Percentiles rank a stretch among this genome's conserved stretches.
These are phyloP conservation scores for Aleiodes leptofemur DNA, from an alignment of 2,888 invertebrate genomes.

Conservation along the genomic window DNA sequence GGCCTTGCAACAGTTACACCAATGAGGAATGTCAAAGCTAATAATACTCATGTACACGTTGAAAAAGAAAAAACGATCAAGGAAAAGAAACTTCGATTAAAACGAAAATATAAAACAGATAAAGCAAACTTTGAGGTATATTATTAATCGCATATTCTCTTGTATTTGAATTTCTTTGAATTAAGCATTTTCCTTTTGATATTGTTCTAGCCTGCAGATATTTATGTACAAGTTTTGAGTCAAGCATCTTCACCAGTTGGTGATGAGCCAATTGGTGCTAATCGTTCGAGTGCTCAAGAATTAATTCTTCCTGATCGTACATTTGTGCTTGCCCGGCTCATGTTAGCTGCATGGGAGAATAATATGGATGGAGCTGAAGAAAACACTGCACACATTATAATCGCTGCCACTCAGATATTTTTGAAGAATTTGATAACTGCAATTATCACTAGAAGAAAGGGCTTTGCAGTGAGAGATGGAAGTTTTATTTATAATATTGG, in stretches of 20 bases:
- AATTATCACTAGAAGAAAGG: conserved; percentile 87
- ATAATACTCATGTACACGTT: conserved; percentile 66
- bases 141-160: not conserved
- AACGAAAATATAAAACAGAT: conserved; percentile 75
- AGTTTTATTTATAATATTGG: conserved; percentile 89
- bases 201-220: conserved; percentile 71
- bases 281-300: conserved; percentile 83
- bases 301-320: conserved; percentile 89
- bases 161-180: not conserved
- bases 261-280: conserved; percentile 74
- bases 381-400: conserved; percentile 87
- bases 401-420: conserved; percentile 87
- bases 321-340: conserved; percentile 87
- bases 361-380: conserved; percentile 91
- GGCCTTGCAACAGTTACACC: conserved; percentile 73
- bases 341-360: conserved; percentile 92
- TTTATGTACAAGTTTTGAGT: conserved; percentile 71
- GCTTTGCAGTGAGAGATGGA: conserved; percentile 85
- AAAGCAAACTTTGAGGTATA: conserved; percentile 73
- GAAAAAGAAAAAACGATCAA: conserved; percentile 74
- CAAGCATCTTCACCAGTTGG: conserved; percentile 72
- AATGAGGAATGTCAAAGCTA: conserved; percentile 67
- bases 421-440: conserved; percentile 89
- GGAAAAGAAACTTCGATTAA: conserved; percentile 68
- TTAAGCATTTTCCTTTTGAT: not conserved